Evolutionary conservation across 1,140 invertebrate genomes (phyloP).

Genomic region (Anthonomus grandis): DNA sequence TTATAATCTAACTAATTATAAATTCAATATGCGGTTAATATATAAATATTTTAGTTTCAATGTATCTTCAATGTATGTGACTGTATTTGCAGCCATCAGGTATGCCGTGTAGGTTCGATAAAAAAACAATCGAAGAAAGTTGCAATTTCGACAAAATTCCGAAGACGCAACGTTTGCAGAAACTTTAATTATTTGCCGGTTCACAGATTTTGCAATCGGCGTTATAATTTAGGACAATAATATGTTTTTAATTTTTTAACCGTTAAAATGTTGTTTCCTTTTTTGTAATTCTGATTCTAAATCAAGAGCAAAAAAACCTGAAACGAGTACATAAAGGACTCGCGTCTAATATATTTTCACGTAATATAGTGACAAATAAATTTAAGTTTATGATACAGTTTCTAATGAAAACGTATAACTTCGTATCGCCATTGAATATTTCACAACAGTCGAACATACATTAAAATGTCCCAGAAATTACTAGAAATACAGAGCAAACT

Average conservation of each 20-base stretch:
- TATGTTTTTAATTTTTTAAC: no score
- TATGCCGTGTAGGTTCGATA: conserved; percentile 18
- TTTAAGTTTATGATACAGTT: conserved; percentile 28
- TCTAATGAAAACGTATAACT: conserved; percentile 29
- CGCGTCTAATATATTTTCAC: background rate
- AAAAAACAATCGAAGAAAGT: conserved; percentile 26
- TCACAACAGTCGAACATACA: conserved; percentile 26
- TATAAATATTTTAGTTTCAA: conserved; percentile 16
- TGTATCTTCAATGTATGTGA: conserved; percentile 21
- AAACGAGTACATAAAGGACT: conserved; percentile 24
- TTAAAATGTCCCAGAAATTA: conserved; percentile 31
- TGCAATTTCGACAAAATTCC: conserved; percentile 27
- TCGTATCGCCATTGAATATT: conserved; percentile 26
- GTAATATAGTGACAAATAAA: conserved; percentile 20
- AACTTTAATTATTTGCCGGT: conserved; percentile 24
- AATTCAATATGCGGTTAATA: conserved; percentile 14
- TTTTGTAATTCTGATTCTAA: no score
- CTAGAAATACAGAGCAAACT: conserved; percentile 25
- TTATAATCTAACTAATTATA: conserved; percentile 6
- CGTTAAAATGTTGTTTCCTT: no score
- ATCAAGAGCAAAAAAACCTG: no score
- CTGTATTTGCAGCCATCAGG: conserved; percentile 16
- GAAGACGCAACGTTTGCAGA: conserved; percentile 13
- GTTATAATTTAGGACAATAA: no score
- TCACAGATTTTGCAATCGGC: no score